Conservation (phyloP, 2,888 invertebrate species). For the Apamea monoglypha region DNA sequence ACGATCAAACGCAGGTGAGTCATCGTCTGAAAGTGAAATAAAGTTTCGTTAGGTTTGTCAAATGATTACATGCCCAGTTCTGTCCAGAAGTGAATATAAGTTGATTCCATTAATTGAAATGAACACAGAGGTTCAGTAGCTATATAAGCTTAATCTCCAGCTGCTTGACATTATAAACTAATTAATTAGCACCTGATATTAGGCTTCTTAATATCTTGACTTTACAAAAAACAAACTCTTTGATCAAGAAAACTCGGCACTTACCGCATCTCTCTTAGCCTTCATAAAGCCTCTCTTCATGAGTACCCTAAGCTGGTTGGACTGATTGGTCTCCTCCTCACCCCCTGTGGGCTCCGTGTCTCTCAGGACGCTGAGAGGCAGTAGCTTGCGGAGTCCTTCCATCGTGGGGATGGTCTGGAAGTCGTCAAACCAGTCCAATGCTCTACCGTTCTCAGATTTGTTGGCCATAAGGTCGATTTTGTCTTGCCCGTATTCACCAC, state of each 20-base stretch:
- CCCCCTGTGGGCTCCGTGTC: constrained; percentile 82
- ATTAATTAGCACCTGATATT: neutral
- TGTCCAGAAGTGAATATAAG: neutral
- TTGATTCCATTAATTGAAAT: neutral
- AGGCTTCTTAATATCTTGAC: neutral
- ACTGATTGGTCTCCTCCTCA: constrained; percentile 93
- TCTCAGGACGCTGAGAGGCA: constrained; percentile 87
- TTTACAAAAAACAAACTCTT: neutral
- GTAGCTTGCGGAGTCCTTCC: constrained; percentile 89
- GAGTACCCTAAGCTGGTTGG: constrained; percentile 93
- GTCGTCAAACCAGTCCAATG: constrained; percentile 92
- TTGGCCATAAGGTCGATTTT: constrained; percentile 92
- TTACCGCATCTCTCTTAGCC: constrained; percentile 93
- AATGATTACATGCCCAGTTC: neutral
- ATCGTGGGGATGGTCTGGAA: constrained; percentile 89
- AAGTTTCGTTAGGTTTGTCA: neutral
- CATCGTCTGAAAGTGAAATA: constrained; percentile 90
- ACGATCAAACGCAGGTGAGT: constrained; percentile 94
- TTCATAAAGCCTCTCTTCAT: constrained; percentile 93
- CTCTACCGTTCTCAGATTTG: constrained; percentile 93
- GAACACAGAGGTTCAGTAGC: neutral
- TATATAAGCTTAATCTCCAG: neutral
- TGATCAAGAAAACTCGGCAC: constrained; percentile 43
- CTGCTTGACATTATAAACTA: neutral
- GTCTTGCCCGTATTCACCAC: constrained; percentile 97